phyloP scores from a whole-genome alignment of 1,140 invertebrate species.

The Sinella curviseta region DNA sequence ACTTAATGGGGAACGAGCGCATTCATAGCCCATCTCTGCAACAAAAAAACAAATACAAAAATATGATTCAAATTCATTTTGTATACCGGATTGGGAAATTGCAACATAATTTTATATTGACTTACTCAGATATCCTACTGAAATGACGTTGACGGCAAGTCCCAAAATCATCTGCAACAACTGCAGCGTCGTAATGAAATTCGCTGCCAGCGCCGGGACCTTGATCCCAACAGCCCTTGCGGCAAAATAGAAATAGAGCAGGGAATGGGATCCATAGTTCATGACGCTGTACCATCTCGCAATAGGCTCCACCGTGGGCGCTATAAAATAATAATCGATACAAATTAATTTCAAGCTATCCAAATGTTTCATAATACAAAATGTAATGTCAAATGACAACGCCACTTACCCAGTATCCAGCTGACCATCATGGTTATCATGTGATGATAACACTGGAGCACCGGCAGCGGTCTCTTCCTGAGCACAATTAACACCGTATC shows the following conservation, averaged over 20 bases:
- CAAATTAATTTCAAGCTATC: no score
- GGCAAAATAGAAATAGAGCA: slow-evolving; percentile 2
- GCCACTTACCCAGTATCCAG: neutral
- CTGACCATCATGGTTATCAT: neutral
- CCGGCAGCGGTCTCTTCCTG: neutral
- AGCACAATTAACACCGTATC: slow-evolving; percentile 22
- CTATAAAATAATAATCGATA: no score
- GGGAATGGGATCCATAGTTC: slow-evolving; percentile 32
- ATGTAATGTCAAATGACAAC: no score
- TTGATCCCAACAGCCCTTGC: slow-evolving; percentile 73
- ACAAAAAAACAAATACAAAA: no score
- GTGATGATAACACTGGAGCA: slow-evolving; percentile 16
- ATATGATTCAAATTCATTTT: no score
- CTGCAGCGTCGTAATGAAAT: slow-evolving; percentile 89
- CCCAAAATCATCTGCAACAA: slow-evolving; percentile 93
- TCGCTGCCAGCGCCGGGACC: slow-evolving; percentile 80
- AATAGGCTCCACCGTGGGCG: slow-evolving; percentile 24
- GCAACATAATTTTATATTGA: neutral
- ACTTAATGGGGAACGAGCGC: neutral
- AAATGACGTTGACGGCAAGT: slow-evolving; percentile 74
- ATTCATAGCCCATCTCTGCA: neutral
- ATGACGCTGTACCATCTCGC: slow-evolving; percentile 28
- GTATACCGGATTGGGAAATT: no score
- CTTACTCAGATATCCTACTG: neutral
- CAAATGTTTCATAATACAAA: no score